Base-by-base conservation (phyloP, 2,797 vertebrate genomes). In the Schizopygopsis malacanthus region DNA sequence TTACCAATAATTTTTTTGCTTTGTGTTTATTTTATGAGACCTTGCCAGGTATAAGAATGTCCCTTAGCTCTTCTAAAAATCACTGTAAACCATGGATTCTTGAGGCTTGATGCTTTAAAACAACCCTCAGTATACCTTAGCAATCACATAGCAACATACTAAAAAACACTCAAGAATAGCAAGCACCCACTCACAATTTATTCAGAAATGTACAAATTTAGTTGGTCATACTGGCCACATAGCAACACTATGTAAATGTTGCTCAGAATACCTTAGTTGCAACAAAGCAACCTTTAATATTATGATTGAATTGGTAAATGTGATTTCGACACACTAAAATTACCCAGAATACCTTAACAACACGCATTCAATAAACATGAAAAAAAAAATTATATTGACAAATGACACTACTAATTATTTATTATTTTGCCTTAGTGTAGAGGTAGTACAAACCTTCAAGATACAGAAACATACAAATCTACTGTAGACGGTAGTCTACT, bases 121-220 rank as follows among this genome's bases (percentile, higher is more conserved):
- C 65, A 41, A 9, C 37, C 18, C 37, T 72, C 69, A 20, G 67
- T n/a, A 72, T 22, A 72, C 81, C 37, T 59, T 56, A 59, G 43
- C 45, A 82, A 71, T 39, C 67, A 82, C 67, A 56, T 56, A 72
- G 50, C 52, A 72, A 72, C 50, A 82, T 39, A 28, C 33, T 37
- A 69, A 67, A 61, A 61, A 69, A 52, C 16, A 20, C 11, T 37
- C 20, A 61, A 70, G 11, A 37, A 67, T 80, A 50, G 25, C 43
- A 80, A 37, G 61, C 61, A 70, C 63, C 45, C 45, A 37, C 79
- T 39, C 7, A 50, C 3, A 39, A 15, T 54, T 70, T 69, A 33
- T 39, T 69, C 63, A 22, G 45, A 81, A 81, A 69, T 37, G 45
- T 81, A 33, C 63, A 65, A 39, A 80, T 80, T 25, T 50, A 47